Conservation (phyloP, 1,140 invertebrate genomes). For the Acromyrmex charruanus region DNA sequence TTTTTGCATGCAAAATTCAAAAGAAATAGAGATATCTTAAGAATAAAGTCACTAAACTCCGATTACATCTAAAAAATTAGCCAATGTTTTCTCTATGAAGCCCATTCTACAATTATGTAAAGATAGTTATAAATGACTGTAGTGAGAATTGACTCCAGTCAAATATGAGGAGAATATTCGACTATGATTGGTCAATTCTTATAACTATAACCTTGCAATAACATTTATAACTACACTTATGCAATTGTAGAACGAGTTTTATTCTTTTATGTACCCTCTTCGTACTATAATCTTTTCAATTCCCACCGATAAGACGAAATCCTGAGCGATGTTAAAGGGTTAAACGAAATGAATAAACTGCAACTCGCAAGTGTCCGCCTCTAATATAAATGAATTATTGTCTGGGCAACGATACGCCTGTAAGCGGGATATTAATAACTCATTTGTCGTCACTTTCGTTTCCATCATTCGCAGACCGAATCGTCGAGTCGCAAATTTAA, state of each 20-base stretch:
- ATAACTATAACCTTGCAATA: too few species aligned
- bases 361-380: constrained; percentile 8
- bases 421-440: constrained; percentile 38
- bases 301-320: constrained; percentile 1
- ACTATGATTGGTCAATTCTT: too few species aligned
- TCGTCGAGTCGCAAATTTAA: not conserved
- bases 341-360: constrained; percentile 50
- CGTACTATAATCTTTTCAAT: constrained; percentile 2
- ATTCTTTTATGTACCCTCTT: not conserved
- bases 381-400: constrained; percentile 43
- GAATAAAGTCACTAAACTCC: not conserved
- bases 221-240: too few species aligned
- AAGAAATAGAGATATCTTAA: not conserved
- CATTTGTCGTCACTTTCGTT: constrained; percentile 31
- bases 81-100: not conserved
- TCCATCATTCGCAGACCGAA: not conserved
- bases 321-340: constrained; percentile 28
- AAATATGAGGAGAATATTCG: too few species aligned
- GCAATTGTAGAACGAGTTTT: not conserved
- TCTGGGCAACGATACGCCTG: not conserved
- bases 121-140: too few species aligned
- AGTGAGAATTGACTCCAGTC: too few species aligned
- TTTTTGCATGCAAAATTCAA: not conserved
- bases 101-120: too few species aligned
- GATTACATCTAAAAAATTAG: not conserved